phyloP scores from a whole-genome alignment of 2,888 invertebrate species.

The Cataglyphis rosenhaueri region DNA sequence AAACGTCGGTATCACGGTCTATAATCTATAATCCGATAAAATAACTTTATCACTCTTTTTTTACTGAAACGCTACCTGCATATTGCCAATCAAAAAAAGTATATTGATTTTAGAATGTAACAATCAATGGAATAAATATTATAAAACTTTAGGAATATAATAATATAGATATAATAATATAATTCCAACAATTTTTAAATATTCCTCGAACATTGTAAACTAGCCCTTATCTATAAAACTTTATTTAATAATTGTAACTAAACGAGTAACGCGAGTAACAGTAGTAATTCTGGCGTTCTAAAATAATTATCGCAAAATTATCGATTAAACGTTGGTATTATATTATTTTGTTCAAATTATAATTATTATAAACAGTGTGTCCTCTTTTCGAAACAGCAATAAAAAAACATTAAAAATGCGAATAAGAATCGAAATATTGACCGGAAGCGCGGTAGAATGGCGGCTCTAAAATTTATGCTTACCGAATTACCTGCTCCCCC shows the following conservation, averaged over 20 bases:
- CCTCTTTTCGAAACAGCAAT: background rate
- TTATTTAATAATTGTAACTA: background rate
- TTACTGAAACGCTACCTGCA: background rate
- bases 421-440: constrained; percentile 41
- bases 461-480: constrained; percentile 58
- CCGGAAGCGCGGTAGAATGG: constrained; percentile 26
- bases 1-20: constrained; percentile 31
- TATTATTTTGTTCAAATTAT: background rate
- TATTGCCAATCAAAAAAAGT: background rate
- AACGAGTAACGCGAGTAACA: background rate
- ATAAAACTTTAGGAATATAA: background rate
- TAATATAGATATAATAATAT: background rate
- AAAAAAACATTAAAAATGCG: background rate
- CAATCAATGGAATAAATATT: background rate
- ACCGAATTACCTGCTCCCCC: constrained; percentile 58
- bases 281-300: background rate
- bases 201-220: background rate
- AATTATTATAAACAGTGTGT: background rate
- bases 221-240: background rate
- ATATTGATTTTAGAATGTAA: background rate
- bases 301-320: background rate
- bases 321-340: constrained; percentile 5
- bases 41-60: constrained; percentile 22
- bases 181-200: background rate
- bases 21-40: constrained; percentile 40